Evolutionary conservation across 30 jellyfish, hydroid and myxozoan species (phyloP).

Genomic region (Rhopilema esculentum): DNA sequence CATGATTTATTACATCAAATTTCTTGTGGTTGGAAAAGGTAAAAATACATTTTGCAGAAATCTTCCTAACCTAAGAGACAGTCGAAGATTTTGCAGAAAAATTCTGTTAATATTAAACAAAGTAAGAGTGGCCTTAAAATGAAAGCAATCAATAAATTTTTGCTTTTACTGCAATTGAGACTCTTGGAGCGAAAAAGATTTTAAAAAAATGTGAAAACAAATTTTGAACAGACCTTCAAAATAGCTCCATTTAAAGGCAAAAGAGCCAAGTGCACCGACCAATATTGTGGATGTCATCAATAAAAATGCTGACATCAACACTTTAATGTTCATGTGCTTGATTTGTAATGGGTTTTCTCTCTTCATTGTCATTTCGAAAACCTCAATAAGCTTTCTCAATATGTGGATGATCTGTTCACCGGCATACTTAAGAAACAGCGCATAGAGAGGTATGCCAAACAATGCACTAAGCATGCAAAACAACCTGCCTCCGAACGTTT

Average conservation of each 20-base stretch:
- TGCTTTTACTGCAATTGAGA: too few species aligned
- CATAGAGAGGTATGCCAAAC: slow-evolving; percentile 62
- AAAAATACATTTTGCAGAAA: too few species aligned
- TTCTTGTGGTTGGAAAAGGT: too few species aligned
- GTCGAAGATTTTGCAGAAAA: too few species aligned
- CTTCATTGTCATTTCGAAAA: background rate
- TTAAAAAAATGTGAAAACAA: too few species aligned
- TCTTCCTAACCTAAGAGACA: too few species aligned
- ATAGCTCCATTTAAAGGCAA: slow-evolving; percentile 38
- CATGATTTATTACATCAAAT: too few species aligned
- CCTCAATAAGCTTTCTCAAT: background rate
- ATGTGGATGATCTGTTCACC: slow-evolving; percentile 49
- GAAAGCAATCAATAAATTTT: too few species aligned
- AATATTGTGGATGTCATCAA: slow-evolving; percentile 5
- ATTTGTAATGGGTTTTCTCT: background rate
- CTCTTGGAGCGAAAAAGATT: too few species aligned
- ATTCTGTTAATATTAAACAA: too few species aligned
- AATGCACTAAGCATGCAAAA: slow-evolving; percentile 51
- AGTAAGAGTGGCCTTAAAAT: too few species aligned
- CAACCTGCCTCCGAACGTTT: slow-evolving; percentile 38
- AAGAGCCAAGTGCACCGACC: slow-evolving; percentile 50
- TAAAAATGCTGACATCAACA: slow-evolving; percentile 17
- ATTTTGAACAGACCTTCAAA: slow-evolving; percentile 53
- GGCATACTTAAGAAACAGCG: slow-evolving; percentile 49
- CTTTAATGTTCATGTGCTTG: slow-evolving; percentile 28